Evolutionary conservation across 2,113 vertebrate species (phyloP).

Genomic region (Pelecanus crispus): DNA sequence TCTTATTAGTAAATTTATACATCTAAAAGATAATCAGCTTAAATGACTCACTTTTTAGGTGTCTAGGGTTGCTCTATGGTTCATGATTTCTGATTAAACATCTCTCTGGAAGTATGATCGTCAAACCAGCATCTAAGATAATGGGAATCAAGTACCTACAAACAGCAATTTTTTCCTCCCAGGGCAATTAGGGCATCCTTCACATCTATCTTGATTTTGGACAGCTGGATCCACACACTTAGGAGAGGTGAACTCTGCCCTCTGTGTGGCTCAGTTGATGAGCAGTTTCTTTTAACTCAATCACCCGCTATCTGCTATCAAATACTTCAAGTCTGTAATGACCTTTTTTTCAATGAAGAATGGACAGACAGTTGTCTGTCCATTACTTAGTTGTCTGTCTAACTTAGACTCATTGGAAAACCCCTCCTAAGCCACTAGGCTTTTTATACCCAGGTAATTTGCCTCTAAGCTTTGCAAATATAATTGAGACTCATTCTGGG

Average conservation of each 20-base stretch:
- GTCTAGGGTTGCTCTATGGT: neutral
- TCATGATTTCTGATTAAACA: neutral
- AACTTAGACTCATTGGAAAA: neutral
- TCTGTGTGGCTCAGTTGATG: neutral
- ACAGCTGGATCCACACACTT: neutral
- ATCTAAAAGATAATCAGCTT: neutral
- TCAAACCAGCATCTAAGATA: neutral
- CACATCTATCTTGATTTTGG: neutral
- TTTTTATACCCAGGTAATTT: neutral
- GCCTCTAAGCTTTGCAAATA: neutral
- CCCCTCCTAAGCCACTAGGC: neutral
- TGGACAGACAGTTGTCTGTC: neutral
- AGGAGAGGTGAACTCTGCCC: neutral
- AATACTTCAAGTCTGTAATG: neutral
- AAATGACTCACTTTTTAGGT: neutral
- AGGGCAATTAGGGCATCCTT: neutral
- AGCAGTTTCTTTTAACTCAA: neutral
- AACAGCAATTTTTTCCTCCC: neutral
- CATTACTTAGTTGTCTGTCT: too few relatives aligned
- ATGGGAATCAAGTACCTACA: neutral
- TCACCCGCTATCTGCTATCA: neutral
- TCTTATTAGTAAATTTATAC: neutral
- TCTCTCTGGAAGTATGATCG: neutral
- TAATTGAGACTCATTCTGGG: neutral
- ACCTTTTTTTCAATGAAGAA: neutral